A percentile compares a stretch with the other conserved stretches of the same genome.
Evolutionary conservation across 1,140 invertebrate genomes (phyloP).

Genomic region (Calycopis cecrops): DNA sequence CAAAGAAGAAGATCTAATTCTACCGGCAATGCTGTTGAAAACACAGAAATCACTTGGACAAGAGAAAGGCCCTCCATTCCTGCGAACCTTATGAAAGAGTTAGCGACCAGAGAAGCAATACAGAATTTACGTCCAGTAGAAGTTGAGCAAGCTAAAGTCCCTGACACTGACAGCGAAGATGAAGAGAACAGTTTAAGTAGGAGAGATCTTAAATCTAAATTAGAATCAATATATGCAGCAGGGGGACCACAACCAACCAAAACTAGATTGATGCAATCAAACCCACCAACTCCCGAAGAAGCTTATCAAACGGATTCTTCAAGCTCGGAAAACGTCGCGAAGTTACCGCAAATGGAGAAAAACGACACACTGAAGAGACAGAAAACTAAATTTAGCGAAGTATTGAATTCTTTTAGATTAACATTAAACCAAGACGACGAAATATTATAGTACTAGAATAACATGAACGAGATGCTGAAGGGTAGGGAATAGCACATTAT

Average conservation of each 20-base stretch:
- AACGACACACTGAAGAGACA: conserved; percentile 60
- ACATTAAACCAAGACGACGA: conserved; percentile 54
- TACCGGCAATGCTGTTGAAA: conserved; percentile 45
- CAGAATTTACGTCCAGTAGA: conserved; percentile 41
- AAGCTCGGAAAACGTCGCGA: conserved; percentile 51
- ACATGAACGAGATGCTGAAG: too few species aligned
- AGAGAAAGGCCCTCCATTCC: conserved; percentile 41
- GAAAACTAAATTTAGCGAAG: conserved; percentile 56
- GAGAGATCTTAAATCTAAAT: conserved; percentile 55
- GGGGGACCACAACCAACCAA: conserved; percentile 52
- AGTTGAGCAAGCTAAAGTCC: conserved; percentile 25
- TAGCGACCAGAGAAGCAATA: conserved; percentile 33
- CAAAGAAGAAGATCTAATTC: conserved; percentile 52
- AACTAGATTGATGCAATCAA: conserved; percentile 52
- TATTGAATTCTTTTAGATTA: conserved; percentile 57
- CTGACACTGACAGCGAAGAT: conserved; percentile 33
- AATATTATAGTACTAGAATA: conserved; percentile 29
- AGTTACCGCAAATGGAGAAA: conserved; percentile 52
- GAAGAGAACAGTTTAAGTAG: conserved; percentile 48
- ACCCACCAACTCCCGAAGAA: conserved; percentile 58
- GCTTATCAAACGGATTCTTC: conserved; percentile 49
- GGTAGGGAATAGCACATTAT: too few species aligned
- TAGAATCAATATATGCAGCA: conserved; percentile 55
- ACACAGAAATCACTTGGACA: conserved; percentile 31
- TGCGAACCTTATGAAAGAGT: conserved; percentile 53